These are phyloP conservation scores for Cepaea hortensis DNA, from an alignment of 2,888 invertebrate genomes.

Conservation along the genomic window DNA sequence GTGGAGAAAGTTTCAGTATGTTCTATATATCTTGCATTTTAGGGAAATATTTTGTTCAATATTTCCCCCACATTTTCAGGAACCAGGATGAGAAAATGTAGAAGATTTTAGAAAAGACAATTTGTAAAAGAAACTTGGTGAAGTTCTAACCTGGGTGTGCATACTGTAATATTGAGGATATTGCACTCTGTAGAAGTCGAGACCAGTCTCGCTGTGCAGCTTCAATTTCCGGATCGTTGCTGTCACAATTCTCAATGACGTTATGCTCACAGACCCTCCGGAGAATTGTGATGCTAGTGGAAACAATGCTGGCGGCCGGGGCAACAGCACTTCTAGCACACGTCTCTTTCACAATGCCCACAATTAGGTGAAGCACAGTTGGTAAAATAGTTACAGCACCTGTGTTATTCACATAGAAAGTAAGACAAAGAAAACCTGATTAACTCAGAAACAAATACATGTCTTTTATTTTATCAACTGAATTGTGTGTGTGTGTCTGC, in stretches of 20 bases:
- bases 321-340: slow-evolving; percentile 80
- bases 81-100: background rate
- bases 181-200: slow-evolving; percentile 88
- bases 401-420: slow-evolving; percentile 65
- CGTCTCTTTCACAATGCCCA: slow-evolving; percentile 89
- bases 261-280: slow-evolving; percentile 80
- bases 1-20: too few species aligned
- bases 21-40: too few species aligned
- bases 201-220: slow-evolving; percentile 82
- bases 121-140: background rate
- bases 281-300: slow-evolving; percentile 84
- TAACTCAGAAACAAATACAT: too few species aligned
- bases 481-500: too few species aligned
- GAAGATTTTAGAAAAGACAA: background rate
- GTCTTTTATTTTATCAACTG: too few species aligned
- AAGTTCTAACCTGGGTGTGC: slow-evolving; percentile 77
- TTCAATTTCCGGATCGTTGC: slow-evolving; percentile 61
- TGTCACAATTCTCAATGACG: slow-evolving; percentile 78
- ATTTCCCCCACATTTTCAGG: too few species aligned
- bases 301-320: slow-evolving; percentile 81
- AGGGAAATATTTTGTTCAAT: too few species aligned
- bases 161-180: slow-evolving; percentile 92
- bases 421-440: background rate
- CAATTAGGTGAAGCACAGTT: slow-evolving; percentile 91
- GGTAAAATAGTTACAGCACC: slow-evolving; percentile 92